These are phyloP conservation scores for Xestoiulus laeticollis DNA, from an alignment of 2,888 invertebrate species.

Conservation along the genomic window DNA sequence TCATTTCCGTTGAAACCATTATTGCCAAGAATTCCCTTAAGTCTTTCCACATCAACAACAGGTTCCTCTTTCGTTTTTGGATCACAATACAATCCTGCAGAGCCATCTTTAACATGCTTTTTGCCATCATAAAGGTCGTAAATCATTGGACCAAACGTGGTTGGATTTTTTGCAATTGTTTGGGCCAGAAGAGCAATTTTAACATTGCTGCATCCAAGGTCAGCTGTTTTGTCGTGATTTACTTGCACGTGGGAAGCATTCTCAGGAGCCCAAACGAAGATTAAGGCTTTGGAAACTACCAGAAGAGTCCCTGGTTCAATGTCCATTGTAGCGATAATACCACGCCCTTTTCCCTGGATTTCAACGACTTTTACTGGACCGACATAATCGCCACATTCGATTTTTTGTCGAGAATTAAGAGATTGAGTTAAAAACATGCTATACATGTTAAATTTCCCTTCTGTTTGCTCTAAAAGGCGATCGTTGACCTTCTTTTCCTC, in stretches of 20 bases:
- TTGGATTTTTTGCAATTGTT: neutral
- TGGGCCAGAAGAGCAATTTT: neutral
- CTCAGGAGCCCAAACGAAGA: neutral
- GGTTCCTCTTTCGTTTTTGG: conserved; percentile 43
- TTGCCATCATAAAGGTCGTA: neutral
- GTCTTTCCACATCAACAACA: neutral
- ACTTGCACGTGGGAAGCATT: neutral
- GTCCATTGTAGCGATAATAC: conserved; percentile 3
- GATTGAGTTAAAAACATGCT: neutral
- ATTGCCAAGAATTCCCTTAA: neutral
- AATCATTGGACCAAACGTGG: neutral
- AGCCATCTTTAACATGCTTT: neutral
- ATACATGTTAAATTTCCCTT: neutral
- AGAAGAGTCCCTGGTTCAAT: neutral
- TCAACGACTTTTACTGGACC: neutral
- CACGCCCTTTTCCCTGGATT: conserved; percentile 25
- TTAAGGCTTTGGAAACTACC: conserved; percentile 21
- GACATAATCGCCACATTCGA: conserved; percentile 27
- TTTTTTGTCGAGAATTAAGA: neutral
- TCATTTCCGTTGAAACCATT: neutral
- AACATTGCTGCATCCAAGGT: neutral
- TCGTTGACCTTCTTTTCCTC: neutral
- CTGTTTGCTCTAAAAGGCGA: neutral
- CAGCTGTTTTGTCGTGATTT: neutral
- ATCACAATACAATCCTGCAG: neutral